phyloP scores from a whole-genome alignment of 2,797 vertebrate genomes.

The Diplodus puntazzo region DNA sequence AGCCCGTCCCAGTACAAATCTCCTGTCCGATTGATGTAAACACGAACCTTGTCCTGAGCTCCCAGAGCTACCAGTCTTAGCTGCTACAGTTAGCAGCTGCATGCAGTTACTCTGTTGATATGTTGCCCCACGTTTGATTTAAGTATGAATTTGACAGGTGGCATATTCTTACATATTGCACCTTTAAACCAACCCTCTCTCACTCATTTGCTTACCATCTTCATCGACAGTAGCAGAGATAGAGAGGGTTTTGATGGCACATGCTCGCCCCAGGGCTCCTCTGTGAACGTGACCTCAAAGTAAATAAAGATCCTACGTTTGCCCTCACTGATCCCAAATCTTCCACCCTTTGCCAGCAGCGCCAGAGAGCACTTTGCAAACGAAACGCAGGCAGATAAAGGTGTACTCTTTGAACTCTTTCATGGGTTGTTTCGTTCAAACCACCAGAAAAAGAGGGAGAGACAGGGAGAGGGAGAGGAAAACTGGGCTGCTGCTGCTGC shows the following conservation, averaged over 20 bases:
- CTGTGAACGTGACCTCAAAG: constrained; percentile 56
- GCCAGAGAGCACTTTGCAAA: constrained; percentile 23
- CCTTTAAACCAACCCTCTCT: not conserved
- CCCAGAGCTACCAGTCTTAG: too few species aligned
- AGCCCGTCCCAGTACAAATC: too few species aligned
- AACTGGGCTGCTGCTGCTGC: constrained; percentile 11
- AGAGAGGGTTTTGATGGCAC: constrained; percentile 39
- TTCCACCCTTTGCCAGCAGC: constrained; percentile 19
- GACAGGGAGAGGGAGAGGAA: not conserved
- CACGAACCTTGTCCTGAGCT: too few species aligned
- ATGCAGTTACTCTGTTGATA: not conserved
- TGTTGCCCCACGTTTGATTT: too few species aligned
- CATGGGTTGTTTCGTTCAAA: constrained; percentile 9
- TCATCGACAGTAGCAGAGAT: constrained; percentile 26
- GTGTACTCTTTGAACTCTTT: constrained; percentile 42
- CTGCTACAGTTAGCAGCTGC: too few species aligned
- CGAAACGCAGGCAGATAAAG: constrained; percentile 36
- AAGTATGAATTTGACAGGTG: too few species aligned
- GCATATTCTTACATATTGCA: too few species aligned
- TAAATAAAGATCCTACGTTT: constrained; percentile 54
- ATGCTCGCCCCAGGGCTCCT: constrained; percentile 28
- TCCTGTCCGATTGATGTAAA: too few species aligned
- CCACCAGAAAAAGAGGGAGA: not conserved
- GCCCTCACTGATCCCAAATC: constrained; percentile 32
- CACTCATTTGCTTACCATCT: constrained; percentile 13